Evolutionary conservation across 37 sponge, comb jelly and placozoan genomes (phyloP).

Genomic region (Halichondria panicea): DNA sequence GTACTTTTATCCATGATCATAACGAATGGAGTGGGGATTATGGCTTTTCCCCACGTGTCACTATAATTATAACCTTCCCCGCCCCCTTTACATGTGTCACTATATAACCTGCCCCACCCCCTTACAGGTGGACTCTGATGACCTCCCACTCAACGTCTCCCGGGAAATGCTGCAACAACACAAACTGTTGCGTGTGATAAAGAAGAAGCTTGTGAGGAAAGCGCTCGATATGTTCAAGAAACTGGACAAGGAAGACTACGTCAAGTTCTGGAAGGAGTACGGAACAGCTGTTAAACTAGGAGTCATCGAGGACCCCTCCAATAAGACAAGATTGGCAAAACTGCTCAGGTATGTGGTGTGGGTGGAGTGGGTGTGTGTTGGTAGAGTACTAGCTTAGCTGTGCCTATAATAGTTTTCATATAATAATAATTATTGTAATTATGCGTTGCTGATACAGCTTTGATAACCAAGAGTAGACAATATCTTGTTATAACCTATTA

Average conservation of each 20-base stretch:
- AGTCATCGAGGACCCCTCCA: constrained; percentile 89
- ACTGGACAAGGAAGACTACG: constrained; percentile 76
- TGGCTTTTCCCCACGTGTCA: too few relatives aligned
- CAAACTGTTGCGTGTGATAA: constrained; percentile 97
- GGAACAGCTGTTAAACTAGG: constrained; percentile 86
- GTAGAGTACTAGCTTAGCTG: background rate
- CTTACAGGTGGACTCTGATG: constrained; percentile 93
- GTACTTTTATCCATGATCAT: too few relatives aligned
- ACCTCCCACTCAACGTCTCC: constrained; percentile 97
- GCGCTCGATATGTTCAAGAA: constrained; percentile 99
- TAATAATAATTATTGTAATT: too few relatives aligned
- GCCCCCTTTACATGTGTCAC: background rate
- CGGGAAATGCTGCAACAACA: constrained; percentile 98
- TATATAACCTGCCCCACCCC: background rate
- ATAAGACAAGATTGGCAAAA: constrained; percentile 88
- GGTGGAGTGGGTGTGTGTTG: background rate
- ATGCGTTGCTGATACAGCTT: too few relatives aligned
- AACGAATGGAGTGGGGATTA: background rate
- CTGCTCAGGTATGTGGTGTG: constrained; percentile 66
- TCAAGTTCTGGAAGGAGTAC: constrained; percentile 94
- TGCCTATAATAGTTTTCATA: too few relatives aligned
- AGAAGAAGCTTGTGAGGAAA: constrained; percentile 98
- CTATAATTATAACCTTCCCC: too few relatives aligned
- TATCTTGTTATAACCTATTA: too few relatives aligned
- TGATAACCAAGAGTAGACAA: too few relatives aligned